Evolutionary conservation across 2,888 invertebrate species (phyloP).

Genomic region (Lagria hirta): DNA sequence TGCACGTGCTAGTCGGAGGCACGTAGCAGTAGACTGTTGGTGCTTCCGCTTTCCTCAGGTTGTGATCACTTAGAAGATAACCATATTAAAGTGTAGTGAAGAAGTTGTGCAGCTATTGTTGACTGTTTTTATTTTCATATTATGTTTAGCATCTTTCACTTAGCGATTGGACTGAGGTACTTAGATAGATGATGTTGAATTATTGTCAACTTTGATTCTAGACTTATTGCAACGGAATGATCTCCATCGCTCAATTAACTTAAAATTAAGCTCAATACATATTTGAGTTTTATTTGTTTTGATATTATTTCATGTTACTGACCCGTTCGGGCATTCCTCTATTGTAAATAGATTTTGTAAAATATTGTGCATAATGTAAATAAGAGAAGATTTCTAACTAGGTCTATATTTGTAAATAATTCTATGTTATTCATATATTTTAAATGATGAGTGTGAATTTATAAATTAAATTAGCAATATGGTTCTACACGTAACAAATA

Average conservation of each 20-base stretch:
- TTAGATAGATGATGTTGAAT: conserved; percentile 22
- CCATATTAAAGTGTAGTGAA: conserved; percentile 45
- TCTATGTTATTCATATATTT: conserved; percentile 48
- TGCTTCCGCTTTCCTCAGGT: conserved; percentile 47
- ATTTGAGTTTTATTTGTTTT: conserved; percentile 38
- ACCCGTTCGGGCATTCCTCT: conserved; percentile 50
- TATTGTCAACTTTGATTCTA: conserved; percentile 11
- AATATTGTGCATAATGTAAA: conserved; percentile 52
- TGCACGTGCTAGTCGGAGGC: conserved; percentile 70
- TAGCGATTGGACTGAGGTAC: conserved; percentile 33
- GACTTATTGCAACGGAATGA: conserved; percentile 39
- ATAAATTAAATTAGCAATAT: conserved; percentile 50
- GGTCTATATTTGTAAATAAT: conserved; percentile 47
- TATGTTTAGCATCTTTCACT: conserved; percentile 30
- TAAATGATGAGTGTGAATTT: conserved; percentile 52
- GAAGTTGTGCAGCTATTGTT: conserved; percentile 51
- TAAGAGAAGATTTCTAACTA: conserved; percentile 53
- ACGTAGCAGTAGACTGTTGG: conserved; percentile 56
- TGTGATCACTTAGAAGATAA: conserved; percentile 50
- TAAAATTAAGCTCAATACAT: conserved; percentile 33
- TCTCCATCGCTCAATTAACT: conserved; percentile 51
- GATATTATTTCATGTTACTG: conserved; percentile 45
- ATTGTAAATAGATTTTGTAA: conserved; percentile 48
- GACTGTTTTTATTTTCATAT: conserved; percentile 49
- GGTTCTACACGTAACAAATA: conserved; percentile 43